phyloP scores from a whole-genome alignment of 2,888 invertebrate species.

The Drosophila testacea region DNA sequence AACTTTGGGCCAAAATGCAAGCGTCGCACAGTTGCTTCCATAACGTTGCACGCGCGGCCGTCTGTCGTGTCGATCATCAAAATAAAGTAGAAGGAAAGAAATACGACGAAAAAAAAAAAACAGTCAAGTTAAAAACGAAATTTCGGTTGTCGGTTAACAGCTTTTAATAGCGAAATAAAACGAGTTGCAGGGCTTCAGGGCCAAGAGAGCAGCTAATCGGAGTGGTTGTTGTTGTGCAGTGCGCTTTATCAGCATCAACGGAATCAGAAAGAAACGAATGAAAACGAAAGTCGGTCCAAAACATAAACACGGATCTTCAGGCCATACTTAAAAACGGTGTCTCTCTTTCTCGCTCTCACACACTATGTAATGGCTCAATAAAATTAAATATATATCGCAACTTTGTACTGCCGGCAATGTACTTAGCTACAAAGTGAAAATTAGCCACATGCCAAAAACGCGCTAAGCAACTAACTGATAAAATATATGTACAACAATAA shows the following conservation, averaged over 20 bases:
- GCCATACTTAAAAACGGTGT: not conserved
- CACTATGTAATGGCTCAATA: slow-evolving; percentile 31
- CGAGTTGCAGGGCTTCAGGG: slow-evolving; percentile 74
- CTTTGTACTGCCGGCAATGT: slow-evolving; percentile 23
- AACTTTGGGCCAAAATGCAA: slow-evolving; percentile 78
- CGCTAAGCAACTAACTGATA: not conserved
- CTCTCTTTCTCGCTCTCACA: not conserved
- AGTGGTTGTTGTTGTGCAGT: slow-evolving; percentile 54
- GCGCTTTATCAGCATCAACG: slow-evolving; percentile 69
- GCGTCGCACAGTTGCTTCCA: slow-evolving; percentile 78
- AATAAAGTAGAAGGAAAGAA: slow-evolving; percentile 29
- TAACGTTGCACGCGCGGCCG: slow-evolving; percentile 74
- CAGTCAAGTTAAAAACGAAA: slow-evolving; percentile 49
- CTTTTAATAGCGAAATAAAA: slow-evolving; percentile 50
- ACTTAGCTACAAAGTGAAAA: slow-evolving; percentile 52
- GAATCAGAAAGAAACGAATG: slow-evolving; percentile 49
- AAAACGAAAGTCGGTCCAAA: slow-evolving; percentile 75
- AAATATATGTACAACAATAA: not conserved
- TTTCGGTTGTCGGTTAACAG: slow-evolving; percentile 51
- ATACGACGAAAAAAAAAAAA: slow-evolving; percentile 22
- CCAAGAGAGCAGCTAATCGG: slow-evolving; percentile 32
- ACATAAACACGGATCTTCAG: slow-evolving; percentile 47
- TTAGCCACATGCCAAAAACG: slow-evolving; percentile 35
- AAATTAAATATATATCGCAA: slow-evolving; percentile 25
- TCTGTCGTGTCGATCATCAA: slow-evolving; percentile 40